Percentiles rank a stretch among this genome's conserved stretches.
Conservation (phyloP, 2,113 vertebrate genomes). For the Halichoeres trimaculatus region DNA sequence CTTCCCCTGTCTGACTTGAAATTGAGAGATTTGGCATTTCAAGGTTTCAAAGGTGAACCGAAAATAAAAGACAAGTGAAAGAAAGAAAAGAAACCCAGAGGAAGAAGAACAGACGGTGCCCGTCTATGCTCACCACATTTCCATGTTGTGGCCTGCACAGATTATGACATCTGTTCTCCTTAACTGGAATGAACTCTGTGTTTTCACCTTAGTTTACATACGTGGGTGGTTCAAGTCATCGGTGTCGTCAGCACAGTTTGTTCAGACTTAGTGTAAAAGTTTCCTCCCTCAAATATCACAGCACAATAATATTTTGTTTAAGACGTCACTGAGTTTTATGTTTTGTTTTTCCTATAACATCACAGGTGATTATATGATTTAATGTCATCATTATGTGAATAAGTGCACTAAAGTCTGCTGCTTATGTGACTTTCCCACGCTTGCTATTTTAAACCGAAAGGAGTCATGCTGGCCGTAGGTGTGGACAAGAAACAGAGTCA, state of each 20-base stretch:
- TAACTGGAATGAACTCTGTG: neutral
- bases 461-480: no score
- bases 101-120: conserved; percentile 12
- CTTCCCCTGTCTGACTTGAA: neutral
- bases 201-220: conserved; percentile 35
- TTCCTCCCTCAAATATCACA: conserved; percentile 28
- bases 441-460: conserved; percentile 14
- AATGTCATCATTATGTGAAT: conserved; percentile 16
- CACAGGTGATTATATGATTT: conserved; percentile 15
- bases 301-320: conserved; percentile 25
- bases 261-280: conserved; percentile 17
- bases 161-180: conserved; percentile 28
- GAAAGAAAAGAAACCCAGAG: neutral
- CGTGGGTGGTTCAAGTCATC: conserved; percentile 15
- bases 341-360: conserved; percentile 17
- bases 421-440: conserved; percentile 6
- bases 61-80: neutral
- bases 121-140: conserved; percentile 17
- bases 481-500: no score
- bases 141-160: conserved; percentile 9
- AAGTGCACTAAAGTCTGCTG: neutral
- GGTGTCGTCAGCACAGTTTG: conserved; percentile 24
- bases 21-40: neutral
- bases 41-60: neutral
- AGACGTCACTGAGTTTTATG: conserved; percentile 7